Conservation (phyloP, 1,140 invertebrate species). For the Tribolium madens region DNA sequence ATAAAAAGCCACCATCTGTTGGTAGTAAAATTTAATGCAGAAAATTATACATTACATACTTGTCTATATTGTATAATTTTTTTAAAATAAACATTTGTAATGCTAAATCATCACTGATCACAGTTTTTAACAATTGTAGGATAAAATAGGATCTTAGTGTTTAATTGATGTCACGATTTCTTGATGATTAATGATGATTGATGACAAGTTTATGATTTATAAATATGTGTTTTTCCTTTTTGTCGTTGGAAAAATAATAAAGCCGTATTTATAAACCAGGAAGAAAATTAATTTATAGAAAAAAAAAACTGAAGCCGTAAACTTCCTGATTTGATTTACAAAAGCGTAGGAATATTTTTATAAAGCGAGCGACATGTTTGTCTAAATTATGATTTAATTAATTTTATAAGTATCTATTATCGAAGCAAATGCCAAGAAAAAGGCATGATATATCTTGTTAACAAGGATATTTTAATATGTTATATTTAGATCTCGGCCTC, state of each 20-base stretch:
- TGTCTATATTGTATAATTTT: background rate
- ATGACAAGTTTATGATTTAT: background rate
- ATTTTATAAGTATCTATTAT: background rate
- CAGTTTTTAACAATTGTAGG: background rate
- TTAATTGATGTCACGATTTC: background rate
- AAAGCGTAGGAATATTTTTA: background rate
- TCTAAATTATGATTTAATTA: background rate
- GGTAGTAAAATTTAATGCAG: background rate
- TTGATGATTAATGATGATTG: slow-evolving; percentile 25
- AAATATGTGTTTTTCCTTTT: background rate
- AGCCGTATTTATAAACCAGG: no score
- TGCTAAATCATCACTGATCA: background rate
- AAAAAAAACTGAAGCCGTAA: background rate
- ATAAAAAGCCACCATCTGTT: background rate
- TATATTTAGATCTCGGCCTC: slow-evolving; percentile 11
- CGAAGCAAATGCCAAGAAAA: background rate
- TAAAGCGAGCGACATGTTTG: background rate
- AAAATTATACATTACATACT: no score
- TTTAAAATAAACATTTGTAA: background rate
- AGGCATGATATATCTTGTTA: background rate
- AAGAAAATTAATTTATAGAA: no score
- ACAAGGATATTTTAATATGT: slow-evolving; percentile 25
- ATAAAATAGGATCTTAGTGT: background rate
- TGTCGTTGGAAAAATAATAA: background rate
- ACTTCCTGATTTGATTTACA: background rate